phyloP scores from a whole-genome alignment of 2,797 vertebrate genomes.

The Cyclura pinguis region DNA sequence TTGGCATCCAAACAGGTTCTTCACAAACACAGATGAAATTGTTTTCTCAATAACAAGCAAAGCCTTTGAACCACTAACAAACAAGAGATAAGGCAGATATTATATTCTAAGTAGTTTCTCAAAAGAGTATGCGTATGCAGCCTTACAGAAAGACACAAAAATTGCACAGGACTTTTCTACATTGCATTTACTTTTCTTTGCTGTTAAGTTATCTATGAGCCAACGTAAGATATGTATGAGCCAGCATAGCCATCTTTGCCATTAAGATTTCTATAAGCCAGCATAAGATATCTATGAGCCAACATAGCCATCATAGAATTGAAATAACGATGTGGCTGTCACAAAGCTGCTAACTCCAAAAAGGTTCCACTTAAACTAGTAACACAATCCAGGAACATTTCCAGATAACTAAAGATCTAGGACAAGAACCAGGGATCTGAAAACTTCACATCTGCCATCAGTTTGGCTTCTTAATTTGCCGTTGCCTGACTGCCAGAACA shows the following conservation, averaged over 20 bases:
- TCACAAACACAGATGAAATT: too few relatives aligned
- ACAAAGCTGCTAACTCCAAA: not conserved
- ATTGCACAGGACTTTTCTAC: too few relatives aligned
- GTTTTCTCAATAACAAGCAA: too few relatives aligned
- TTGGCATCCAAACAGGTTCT: too few relatives aligned
- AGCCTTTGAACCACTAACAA: too few relatives aligned
- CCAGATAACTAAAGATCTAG: not conserved
- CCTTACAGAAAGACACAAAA: too few relatives aligned
- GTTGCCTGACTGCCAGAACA: not conserved
- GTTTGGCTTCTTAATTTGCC: not conserved
- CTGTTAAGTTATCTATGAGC: too few relatives aligned
- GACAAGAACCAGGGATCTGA: not conserved
- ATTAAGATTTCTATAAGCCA: not conserved
- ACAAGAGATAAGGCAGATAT: too few relatives aligned
- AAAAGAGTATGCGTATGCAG: too few relatives aligned
- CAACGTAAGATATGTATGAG: not conserved
- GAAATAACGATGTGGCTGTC: not conserved
- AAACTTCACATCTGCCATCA: not conserved
- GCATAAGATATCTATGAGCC: not conserved
- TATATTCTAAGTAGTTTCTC: too few relatives aligned
- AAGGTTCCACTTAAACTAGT: not conserved
- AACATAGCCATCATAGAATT: not conserved
- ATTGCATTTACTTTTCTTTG: too few relatives aligned
- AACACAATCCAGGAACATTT: not conserved
- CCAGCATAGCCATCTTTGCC: not conserved